Evolutionary conservation across 2,888 invertebrate genomes (phyloP), one percentile per base, ranked within the genome.

Genomic region (Spialia ferax): DNA sequence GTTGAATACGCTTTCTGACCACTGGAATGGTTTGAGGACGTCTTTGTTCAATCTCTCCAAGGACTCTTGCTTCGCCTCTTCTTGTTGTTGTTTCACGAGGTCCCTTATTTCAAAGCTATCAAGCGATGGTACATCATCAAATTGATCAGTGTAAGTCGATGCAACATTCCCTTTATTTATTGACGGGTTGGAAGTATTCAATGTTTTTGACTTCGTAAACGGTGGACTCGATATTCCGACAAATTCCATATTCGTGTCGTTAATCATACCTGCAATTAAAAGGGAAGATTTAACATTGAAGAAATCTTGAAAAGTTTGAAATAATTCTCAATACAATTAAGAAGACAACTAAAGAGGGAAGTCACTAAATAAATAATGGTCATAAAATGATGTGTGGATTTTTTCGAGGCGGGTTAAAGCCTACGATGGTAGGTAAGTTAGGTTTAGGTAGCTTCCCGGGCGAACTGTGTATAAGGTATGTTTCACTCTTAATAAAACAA

Each of bases 1-100:
- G 2, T 91, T 93, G 77, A 96, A 96, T 71, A 94, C 94, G 71
- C 96, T 95, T 61, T 94, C 95, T 62, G 96, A 95, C 98, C 98
- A 98, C 78, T 95, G 95, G 86, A 97, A 98, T 0, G 97, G 95
- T 63, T 86, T 86, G 7, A 93, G 78, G 2, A 84, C 75, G 66
- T 89, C 82, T 77, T 81, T 88, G 70, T 89, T 89, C 13, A 86
- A 80, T 62, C 78, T 67, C 60, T 90, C 88, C 45, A 88, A 73
- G 20, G 85, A 82, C 69, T 89, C 87, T 64, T 88, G 86, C 62
- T 83, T 83, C 0, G 84, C 88, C 75, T 91, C 86, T 71, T 90
- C 89, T 69, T 84, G 83, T 64, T 88, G 86, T 1, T 90, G 89
- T 55, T 86, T 85, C 1, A 91, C 86, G 3, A 91, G 80, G 70